A percentile compares a stretch with the other conserved stretches of the same genome.
Evolutionary conservation across 2,888 invertebrate species (phyloP).

Genomic region (Harpalus rubripes): DNA sequence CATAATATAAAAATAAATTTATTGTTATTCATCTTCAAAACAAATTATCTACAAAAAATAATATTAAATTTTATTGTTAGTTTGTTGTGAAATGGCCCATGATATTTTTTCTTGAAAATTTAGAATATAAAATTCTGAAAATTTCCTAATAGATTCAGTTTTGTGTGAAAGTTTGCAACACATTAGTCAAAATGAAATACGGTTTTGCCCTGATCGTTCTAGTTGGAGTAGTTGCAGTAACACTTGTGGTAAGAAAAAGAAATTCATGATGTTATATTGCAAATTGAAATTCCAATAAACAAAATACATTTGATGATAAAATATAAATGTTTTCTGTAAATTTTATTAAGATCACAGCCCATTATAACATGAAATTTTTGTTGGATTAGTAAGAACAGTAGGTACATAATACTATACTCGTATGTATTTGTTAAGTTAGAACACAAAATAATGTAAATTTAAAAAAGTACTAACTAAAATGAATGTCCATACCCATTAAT

Average conservation of each 20-base stretch:
- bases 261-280: no score
- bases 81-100: background rate
- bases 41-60: background rate
- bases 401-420: no score
- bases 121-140: background rate
- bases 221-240: background rate
- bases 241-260: background rate
- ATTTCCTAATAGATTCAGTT: background rate
- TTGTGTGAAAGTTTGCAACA: background rate
- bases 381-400: no score
- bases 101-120: background rate
- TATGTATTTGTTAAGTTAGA: no score
- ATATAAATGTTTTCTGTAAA: no score
- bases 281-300: no score
- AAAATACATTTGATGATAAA: no score
- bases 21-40: background rate
- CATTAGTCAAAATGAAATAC: background rate
- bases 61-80: conserved; percentile 4
- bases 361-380: no score
- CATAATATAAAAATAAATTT: background rate
- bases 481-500: no score
- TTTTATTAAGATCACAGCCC: no score
- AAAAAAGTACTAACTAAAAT: no score
- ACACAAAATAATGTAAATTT: no score
- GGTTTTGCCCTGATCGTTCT: background rate